Percentiles rank a stretch among this genome's conserved stretches.
Conservation (phyloP, 2,888 invertebrate genomes). For the Trissonchulus sp. region DNA sequence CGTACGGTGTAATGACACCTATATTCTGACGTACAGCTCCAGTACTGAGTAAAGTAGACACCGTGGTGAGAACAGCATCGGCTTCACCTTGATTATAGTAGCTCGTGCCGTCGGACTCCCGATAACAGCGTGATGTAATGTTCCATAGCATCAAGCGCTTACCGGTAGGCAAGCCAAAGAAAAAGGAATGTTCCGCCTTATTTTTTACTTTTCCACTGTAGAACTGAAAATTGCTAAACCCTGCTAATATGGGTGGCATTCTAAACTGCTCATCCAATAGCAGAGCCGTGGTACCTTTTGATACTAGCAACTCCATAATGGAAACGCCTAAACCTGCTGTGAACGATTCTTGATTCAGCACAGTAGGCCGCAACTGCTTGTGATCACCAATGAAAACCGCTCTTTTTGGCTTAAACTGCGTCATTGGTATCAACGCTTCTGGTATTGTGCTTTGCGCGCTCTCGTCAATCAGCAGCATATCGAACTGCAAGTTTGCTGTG, state of each 20-base stretch:
- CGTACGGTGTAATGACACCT: slow-evolving; percentile 1
- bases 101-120: background rate
- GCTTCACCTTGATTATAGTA: background rate
- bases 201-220: background rate
- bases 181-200: background rate
- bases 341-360: background rate
- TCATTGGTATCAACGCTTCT: background rate
- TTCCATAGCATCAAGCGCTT: background rate
- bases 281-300: background rate
- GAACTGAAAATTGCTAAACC: background rate
- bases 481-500: background rate
- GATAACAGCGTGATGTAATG: background rate
- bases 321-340: background rate
- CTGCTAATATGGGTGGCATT: background rate
- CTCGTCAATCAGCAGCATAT: background rate
- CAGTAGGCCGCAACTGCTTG: slow-evolving; percentile 10
- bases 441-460: background rate
- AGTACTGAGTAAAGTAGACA: background rate
- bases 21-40: background rate
- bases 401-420: background rate
- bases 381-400: slow-evolving; percentile 1
- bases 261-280: background rate
- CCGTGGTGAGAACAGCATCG: background rate
- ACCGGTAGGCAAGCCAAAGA: background rate
- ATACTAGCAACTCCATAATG: background rate